Conservation (phyloP, 2,888 invertebrate genomes). For the Orchesella flavescens region DNA sequence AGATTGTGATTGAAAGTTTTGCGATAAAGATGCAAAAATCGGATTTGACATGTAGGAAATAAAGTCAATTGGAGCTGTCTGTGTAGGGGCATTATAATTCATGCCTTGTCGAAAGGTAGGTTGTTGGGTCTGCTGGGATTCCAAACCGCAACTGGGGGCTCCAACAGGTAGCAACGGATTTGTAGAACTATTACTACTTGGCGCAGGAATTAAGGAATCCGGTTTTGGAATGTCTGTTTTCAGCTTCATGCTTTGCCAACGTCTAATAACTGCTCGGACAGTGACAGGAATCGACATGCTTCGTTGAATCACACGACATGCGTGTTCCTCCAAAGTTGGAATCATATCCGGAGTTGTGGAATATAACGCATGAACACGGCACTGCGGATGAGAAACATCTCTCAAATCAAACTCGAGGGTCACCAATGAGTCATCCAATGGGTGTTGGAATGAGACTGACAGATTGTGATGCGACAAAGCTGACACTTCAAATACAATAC, state of each 20-base stretch:
- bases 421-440: slow-evolving; percentile 92
- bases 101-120: slow-evolving; percentile 45
- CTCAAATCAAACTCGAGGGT: slow-evolving; percentile 91
- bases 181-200: slow-evolving; percentile 34
- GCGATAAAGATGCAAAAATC: slow-evolving; percentile 44
- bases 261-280: slow-evolving; percentile 88
- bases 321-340: slow-evolving; percentile 71
- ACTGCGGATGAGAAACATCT: slow-evolving; percentile 86
- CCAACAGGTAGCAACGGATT: slow-evolving; percentile 50
- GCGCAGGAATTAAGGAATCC: slow-evolving; percentile 60
- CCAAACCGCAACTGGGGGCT: slow-evolving; percentile 48
- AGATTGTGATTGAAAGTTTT: slow-evolving; percentile 44
- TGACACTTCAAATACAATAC: slow-evolving; percentile 93
- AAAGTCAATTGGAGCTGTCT: slow-evolving; percentile 50
- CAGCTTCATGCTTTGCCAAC: slow-evolving; percentile 85
- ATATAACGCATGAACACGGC: slow-evolving; percentile 79
- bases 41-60: slow-evolving; percentile 50
- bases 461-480: slow-evolving; percentile 92
- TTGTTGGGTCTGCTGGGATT: slow-evolving; percentile 47
- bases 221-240: slow-evolving; percentile 70
- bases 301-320: slow-evolving; percentile 83
- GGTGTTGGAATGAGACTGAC: slow-evolving; percentile 92
- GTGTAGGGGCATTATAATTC: slow-evolving; percentile 50
- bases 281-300: slow-evolving; percentile 95
- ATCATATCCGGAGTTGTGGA: slow-evolving; percentile 69